Evolutionary conservation across 2,797 vertebrate genomes (phyloP), one percentile per base, ranked within the genome.

Genomic region (Otolemur crassicaudatus): DNA sequence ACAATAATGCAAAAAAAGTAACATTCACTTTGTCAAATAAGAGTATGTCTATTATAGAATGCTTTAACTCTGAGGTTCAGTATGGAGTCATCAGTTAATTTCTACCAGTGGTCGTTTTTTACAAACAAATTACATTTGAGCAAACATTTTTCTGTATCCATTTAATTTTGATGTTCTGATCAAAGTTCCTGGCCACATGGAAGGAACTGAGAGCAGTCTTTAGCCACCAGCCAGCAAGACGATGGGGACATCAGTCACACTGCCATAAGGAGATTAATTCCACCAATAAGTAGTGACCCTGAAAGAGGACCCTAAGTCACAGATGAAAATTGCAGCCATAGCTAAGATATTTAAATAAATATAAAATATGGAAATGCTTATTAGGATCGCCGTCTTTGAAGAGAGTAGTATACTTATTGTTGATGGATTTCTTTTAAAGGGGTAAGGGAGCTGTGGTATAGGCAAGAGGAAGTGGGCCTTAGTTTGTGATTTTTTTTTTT

Each of bases 231-330:
- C 49, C 75, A 73, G 37, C 56, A 95, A 86, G 17, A 96, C 83
- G n/a, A 63, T 34, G 3, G 34, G 6, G 43, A 77, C 65, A 70
- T 56, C 40, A 85, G 49, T 93, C 43, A 86, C 20, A 93, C 0
- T 46, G 11, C 6, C 29, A 65, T 67, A 92, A 92, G 61, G n/a
- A 93, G 82, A 93, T 56, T 53, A 94, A 94, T 61, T 89, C 61
- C 82, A 56, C 79, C 90, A 96, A 86, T n/a, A 89, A 86, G 31
- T 23, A 95, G 43, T 70, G 11, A 86, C 22, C 69, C 16, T 82
- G 37, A 19, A 92, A 95, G 23, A 94, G 67, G 25, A 82, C 11
- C 29, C 49, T 72, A 37, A 56, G 46, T 14, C 75, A 79, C 40
- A 89, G 56, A 53, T 70, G 13, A 94, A 37, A 90, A 94, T 0